Percentiles rank a stretch among this genome's conserved stretches.
Evolutionary conservation across 2,888 invertebrate genomes (phyloP).

Genomic region (Pseudococcus viburni): DNA sequence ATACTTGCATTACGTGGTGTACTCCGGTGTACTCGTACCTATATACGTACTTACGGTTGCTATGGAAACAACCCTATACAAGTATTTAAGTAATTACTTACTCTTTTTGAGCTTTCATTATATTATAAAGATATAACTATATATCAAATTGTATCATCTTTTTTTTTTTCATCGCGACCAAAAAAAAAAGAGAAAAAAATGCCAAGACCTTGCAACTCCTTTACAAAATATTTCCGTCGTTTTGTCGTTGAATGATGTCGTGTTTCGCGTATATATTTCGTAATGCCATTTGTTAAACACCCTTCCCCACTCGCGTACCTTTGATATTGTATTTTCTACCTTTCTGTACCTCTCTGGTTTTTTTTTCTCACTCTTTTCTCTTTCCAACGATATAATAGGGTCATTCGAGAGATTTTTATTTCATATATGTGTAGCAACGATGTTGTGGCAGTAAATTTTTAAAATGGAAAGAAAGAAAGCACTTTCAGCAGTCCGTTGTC

Average conservation of each 20-base stretch:
- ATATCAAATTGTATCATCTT: slow-evolving; percentile 47
- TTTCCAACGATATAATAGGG: background rate
- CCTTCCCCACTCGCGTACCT: background rate
- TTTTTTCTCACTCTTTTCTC: background rate
- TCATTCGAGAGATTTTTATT: slow-evolving; percentile 1
- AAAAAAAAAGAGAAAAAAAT: background rate
- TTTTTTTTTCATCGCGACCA: background rate
- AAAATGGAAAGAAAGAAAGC: background rate
- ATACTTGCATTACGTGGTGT: background rate
- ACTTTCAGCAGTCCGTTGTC: background rate
- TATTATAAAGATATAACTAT: slow-evolving; percentile 40
- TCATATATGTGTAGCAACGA: background rate
- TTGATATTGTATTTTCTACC: background rate
- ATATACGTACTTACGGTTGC: background rate
- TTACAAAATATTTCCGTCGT: slow-evolving; percentile 16
- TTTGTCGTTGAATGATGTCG: slow-evolving; percentile 20
- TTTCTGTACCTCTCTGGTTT: background rate
- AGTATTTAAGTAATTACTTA: slow-evolving; percentile 52
- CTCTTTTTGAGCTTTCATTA: slow-evolving; percentile 37
- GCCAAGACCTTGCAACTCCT: slow-evolving; percentile 3
- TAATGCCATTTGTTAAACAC: slow-evolving; percentile 19
- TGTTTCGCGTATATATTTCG: slow-evolving; percentile 20
- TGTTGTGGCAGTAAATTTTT: no score
- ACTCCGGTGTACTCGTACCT: background rate
- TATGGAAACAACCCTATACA: slow-evolving; percentile 42